Evolutionary conservation across 2,888 invertebrate species (phyloP).

Genomic region (Terebella lapidaria): DNA sequence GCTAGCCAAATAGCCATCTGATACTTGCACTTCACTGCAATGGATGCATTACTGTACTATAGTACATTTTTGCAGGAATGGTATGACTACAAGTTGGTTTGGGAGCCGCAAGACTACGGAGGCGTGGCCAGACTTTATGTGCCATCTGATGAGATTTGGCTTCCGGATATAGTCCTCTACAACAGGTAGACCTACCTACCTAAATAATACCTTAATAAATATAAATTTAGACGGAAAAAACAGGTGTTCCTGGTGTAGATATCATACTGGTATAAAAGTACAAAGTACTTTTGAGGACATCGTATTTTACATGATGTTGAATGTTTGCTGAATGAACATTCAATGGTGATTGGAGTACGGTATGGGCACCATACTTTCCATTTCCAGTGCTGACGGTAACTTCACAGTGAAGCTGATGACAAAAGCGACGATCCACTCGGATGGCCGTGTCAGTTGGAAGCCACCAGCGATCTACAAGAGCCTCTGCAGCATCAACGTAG

Average conservation of each 20-base stretch:
- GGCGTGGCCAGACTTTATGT: constrained; percentile 89
- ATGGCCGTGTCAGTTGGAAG: constrained; percentile 55
- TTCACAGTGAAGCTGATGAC: constrained; percentile 31
- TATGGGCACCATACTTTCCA: too few relatives aligned
- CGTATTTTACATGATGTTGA: too few relatives aligned
- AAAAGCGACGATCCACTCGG: constrained; percentile 27
- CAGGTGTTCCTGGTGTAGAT: too few relatives aligned
- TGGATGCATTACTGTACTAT: too few relatives aligned
- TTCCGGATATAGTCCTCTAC: constrained; percentile 91
- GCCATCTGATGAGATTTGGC: constrained; percentile 93
- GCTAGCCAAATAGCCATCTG: too few relatives aligned
- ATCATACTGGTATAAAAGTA: too few relatives aligned
- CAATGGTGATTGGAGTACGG: too few relatives aligned
- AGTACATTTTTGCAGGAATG: constrained; percentile 29
- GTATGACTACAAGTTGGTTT: constrained; percentile 83
- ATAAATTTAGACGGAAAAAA: too few relatives aligned
- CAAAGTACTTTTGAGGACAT: too few relatives aligned
- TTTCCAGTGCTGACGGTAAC: constrained; percentile 29
- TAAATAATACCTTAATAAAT: too few relatives aligned
- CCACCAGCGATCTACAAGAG: constrained; percentile 98
- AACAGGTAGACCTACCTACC: constrained; percentile 64
- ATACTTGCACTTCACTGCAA: too few relatives aligned
- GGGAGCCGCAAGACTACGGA: constrained; percentile 91
- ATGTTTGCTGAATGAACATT: too few relatives aligned
- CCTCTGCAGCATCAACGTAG: constrained; percentile 56